Base-by-base conservation (phyloP, 1,140 invertebrate genomes). In the Euwallacea fornicatus region DNA sequence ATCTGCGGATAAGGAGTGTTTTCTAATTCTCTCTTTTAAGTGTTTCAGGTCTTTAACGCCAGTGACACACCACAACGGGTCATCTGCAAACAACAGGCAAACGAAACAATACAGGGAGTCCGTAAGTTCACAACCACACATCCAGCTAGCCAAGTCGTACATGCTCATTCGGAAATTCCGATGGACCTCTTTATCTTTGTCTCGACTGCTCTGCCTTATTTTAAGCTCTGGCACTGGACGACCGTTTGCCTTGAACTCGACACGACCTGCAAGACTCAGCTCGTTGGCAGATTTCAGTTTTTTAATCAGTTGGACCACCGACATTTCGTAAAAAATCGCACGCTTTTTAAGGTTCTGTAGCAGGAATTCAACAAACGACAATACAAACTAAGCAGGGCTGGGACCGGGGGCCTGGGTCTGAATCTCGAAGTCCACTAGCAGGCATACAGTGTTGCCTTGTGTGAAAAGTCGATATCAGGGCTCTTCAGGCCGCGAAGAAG, bases 11-110 rank as follows among this genome's bases (percentile, higher is more conserved):
- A 9, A 43, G 50, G 62, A 59, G 44, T 76, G 74, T 61, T 43
- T 66, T 43, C 69, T 76, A 21, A 72, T 69, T 68, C 72, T 67
- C 50, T 73, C 66, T 16, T 16, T 44, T 7, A 74, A 53, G 66
- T 75, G 74, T 44, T 10, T 47, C 42, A 75, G 62, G 66, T 75
- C 74, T 9, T 16, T 71, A 7, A 75, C 54, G 33, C 72, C 74
- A 1, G 11, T 43, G 46, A 58, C 42, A 8, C 68, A 55, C 74
- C 74, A 75, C 8, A 16, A 7, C 2, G 21, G n/a, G 9, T 69
- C 61, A n/a, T 68, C 59, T 33, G 53, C 62, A 68, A 68, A 73
- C 9, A 75, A 42, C n/a, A 69, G 13, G 13, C 46, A 50, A 3
- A 13, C 9, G 13, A 50, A 50, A 50, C 46, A 50, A 6, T 50